Conservation (phyloP, 2,113 vertebrate genomes). For the Scopus umbretta region DNA sequence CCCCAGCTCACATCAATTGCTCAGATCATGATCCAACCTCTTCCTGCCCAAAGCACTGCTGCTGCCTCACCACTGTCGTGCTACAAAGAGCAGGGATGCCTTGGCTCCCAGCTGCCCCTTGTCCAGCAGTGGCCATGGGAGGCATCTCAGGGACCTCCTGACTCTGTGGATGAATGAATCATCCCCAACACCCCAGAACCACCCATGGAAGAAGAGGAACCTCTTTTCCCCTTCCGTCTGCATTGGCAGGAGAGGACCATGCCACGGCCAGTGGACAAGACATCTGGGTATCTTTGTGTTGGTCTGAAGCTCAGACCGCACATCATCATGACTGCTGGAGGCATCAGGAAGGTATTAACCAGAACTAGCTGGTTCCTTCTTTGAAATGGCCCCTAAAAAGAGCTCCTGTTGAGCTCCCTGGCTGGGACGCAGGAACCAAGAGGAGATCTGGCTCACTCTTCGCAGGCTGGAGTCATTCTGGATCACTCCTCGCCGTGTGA, state of each 20-base stretch:
- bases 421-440: background rate
- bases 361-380: background rate
- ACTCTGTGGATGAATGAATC: background rate
- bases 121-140: background rate
- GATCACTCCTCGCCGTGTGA: background rate
- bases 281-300: background rate
- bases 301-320: background rate
- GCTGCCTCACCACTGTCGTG: background rate
- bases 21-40: background rate
- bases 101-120: background rate
- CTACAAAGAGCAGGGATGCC: background rate
- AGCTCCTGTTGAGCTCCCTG: background rate
- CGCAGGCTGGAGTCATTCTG: background rate
- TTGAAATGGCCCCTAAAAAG: background rate
- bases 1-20: background rate
- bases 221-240: background rate
- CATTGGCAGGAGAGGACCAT: fast-evolving
- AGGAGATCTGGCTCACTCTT: background rate
- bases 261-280: background rate
- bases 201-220: background rate
- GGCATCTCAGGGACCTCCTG: background rate
- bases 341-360: background rate
- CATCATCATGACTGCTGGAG: background rate
- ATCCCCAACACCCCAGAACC: too few relatives aligned
- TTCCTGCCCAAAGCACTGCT: background rate